A percentile compares a stretch with the other conserved stretches of the same genome.
phyloP scores from a whole-genome alignment of 2,113 vertebrate genomes.

The Lutjanus erythropterus region DNA sequence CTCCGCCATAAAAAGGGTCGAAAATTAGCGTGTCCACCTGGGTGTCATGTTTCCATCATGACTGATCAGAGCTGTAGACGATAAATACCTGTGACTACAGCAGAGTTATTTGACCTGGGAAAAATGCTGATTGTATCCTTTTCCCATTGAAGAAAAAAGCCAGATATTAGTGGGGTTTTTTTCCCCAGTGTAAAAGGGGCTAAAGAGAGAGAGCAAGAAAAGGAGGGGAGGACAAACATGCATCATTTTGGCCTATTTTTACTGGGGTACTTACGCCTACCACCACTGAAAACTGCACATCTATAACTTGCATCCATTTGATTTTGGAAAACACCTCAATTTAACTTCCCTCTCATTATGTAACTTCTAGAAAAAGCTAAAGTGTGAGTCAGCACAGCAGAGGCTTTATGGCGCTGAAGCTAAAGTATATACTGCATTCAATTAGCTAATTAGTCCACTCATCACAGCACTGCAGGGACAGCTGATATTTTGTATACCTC shows the following conservation, averaged over 20 bases:
- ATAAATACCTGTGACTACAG: no score
- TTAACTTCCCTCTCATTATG: conserved; percentile 49
- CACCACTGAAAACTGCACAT: conserved; percentile 2
- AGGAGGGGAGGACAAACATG: no score
- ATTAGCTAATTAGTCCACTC: conserved; percentile 70
- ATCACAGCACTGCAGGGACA: conserved; percentile 41
- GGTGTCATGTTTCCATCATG: no score
- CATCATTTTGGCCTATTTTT: neutral
- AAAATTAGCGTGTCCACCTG: no score
- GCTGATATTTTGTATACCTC: conserved; percentile 16
- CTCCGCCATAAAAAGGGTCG: no score
- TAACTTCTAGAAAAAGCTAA: conserved; percentile 46
- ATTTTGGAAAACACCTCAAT: conserved; percentile 58
- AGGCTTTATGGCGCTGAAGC: conserved; percentile 48
- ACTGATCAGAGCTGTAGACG: no score
- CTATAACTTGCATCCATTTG: conserved; percentile 32
- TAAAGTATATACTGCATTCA: conserved; percentile 66
- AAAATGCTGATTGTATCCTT: no score
- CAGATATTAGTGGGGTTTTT: no score
- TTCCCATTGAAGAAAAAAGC: no score
- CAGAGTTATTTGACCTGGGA: no score
- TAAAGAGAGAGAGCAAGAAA: no score
- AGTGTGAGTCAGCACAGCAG: conserved; percentile 67
- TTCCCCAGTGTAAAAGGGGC: no score
- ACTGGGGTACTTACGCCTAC: neutral